Evolutionary conservation across 2,888 invertebrate species (phyloP), one percentile per base, ranked within the genome.

Genomic region (Drosophila anceps): DNA sequence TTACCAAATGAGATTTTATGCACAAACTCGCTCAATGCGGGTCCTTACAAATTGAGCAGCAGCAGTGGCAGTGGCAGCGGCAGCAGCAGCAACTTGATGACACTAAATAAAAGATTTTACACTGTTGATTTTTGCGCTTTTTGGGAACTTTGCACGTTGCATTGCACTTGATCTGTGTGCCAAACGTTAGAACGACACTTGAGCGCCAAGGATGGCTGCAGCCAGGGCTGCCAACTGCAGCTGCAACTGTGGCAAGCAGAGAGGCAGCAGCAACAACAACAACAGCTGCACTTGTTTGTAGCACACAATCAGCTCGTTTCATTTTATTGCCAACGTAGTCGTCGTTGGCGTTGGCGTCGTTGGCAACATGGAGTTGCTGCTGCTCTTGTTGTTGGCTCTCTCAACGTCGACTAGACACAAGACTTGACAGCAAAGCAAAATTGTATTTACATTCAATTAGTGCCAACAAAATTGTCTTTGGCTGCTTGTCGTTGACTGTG

Each of bases 131-230:
- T 87, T 87, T 87, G 86, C 90, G 90, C 86, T 87, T 87, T 86
- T 86, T 82, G 58, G 69, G 75, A 88, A 76, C 88, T 81, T 88
- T 82, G 81, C 90, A 90, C 90, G 86, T 90, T 79, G 88, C 88
- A 90, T 82, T 89, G 90, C 86, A 87, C 86, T 87, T 90, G 86
- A 87, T 87, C 90, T 87, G 86, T 90, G 88, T 87, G 90, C 88
- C 86, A 90, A 90, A 88, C 85, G 88, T 88, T 85, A 77, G 76
- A 89, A 82, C 80, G 88, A 82, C 89, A 87, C 89, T 84, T 81
- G 79, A 84, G 58, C 68, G 57, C 57, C 39, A 48, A 65, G 76
- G 65, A 61, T 20, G 57, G 18, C 41, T 15, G 46, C 44, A 29
- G 27, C 44, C 31, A 20, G 63, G 18, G 31, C 29, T 20, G 55